Conservation (phyloP, 2,113 vertebrate genomes). For the Laticauda colubrina region DNA sequence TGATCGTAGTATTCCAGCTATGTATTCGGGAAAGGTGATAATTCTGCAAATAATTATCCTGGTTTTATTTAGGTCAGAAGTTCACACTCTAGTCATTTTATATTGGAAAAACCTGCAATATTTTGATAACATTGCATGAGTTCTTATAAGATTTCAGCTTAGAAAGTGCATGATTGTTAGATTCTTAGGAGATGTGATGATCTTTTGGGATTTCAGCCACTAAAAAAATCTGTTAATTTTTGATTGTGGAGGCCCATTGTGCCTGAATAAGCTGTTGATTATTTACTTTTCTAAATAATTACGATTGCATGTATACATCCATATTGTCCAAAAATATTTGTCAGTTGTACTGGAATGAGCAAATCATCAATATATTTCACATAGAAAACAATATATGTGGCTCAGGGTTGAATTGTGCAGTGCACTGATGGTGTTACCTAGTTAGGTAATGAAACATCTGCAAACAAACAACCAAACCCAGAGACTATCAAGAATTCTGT, state of each 20-base stretch:
- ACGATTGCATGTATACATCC: neutral
- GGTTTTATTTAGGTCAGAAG: neutral
- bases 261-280: neutral
- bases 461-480: neutral
- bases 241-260: neutral
- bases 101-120: neutral
- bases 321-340: neutral
- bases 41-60: neutral
- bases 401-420: neutral
- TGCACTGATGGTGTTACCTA: neutral
- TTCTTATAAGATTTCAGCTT: neutral
- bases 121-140: neutral
- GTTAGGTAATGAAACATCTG: neutral
- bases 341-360: neutral
- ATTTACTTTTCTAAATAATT: neutral
- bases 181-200: neutral
- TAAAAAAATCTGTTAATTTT: neutral
- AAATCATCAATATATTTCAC: neutral
- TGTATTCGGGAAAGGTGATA: conserved; percentile 77
- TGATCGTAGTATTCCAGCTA: conserved; percentile 68
- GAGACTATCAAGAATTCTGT: neutral
- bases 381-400: neutral
- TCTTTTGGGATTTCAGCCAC: neutral
- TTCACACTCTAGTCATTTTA: neutral
- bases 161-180: neutral